Evolutionary conservation across 2,797 vertebrate genomes (phyloP), one percentile per base, ranked within the genome.

Genomic region (Triplophysa bombifrons): DNA sequence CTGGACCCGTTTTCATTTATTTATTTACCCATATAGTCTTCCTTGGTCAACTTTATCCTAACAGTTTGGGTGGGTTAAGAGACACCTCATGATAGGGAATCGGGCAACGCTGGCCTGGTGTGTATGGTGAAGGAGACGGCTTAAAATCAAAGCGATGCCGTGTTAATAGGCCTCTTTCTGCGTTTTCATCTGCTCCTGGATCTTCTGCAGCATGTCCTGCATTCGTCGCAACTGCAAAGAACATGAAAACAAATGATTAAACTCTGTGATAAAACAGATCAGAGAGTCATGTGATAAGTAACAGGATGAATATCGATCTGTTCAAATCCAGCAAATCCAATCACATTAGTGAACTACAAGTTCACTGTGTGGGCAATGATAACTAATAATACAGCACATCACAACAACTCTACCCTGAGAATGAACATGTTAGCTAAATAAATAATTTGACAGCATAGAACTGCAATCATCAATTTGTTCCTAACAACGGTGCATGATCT

Each of bases 151-250:
- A 13, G 11, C 1, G 11, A 13, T 68, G 80, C 4, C 64, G 67
- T 61, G 85, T 92, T 92, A 94, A 91, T 91, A 92, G n/a, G 88
- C 85, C 9, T 94, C 93, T 69, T 89, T 93, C 87, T 93, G 92
- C n/a, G 88, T 91, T 88, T 93, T 90, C 91, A 95, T 92, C 82
- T 94, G 92, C 84, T 93, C 91, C 87, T 95, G 93, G 87, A 93
- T 93, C 91, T 91, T 93, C 87, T 91, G 87, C 80, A 95, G 90
- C 93, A 95, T 94, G 86, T 94, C 93, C 87, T 95, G 93, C 94
- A 95, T 94, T 80, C 91, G 91, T 74, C 92, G 89, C 86, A 94
- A n/a, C 94, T 94, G 88, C 55, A 60, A 75, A 41, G 48, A 56
- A 74, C 38, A 50, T 81, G 30, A 44, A 80, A 53, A 89, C 44